These are phyloP conservation scores for Platysteira castanea DNA, from an alignment of 2,113 vertebrate genomes.

Conservation along the genomic window DNA sequence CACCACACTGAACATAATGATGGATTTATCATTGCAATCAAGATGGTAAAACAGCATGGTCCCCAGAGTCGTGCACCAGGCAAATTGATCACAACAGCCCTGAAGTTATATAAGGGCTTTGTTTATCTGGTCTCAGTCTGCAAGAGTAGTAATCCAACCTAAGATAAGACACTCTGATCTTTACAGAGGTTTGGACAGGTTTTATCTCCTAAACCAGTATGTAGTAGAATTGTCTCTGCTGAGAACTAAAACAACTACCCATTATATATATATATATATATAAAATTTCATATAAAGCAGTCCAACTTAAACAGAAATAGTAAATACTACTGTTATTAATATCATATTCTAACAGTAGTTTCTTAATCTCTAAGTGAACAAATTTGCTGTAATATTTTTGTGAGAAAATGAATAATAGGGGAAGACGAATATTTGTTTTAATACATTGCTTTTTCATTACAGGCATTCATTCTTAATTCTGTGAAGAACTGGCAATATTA, in stretches of 20 bases:
- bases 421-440: not conserved
- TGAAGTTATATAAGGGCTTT: constrained; percentile 46
- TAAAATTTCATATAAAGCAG: not conserved
- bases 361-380: not conserved
- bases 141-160: not conserved
- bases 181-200: not conserved
- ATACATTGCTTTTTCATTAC: not conserved
- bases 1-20: constrained; percentile 45
- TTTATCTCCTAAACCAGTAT: not conserved
- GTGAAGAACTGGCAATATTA: not conserved
- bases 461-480: not conserved
- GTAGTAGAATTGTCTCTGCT: not conserved
- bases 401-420: not conserved
- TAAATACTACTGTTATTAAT: not conserved
- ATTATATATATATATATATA: not conserved
- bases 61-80: constrained; percentile 55
- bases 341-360: not conserved
- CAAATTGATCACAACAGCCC: constrained; percentile 71
- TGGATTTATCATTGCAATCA: constrained; percentile 73
- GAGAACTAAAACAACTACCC: not conserved
- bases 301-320: not conserved
- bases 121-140: constrained; percentile 53
- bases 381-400: not conserved
- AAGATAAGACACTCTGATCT: constrained; percentile 8
- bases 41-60: constrained; percentile 70